Conservation (phyloP, 92 coral and sea anemone species). For the Parazoanthus darwini region DNA sequence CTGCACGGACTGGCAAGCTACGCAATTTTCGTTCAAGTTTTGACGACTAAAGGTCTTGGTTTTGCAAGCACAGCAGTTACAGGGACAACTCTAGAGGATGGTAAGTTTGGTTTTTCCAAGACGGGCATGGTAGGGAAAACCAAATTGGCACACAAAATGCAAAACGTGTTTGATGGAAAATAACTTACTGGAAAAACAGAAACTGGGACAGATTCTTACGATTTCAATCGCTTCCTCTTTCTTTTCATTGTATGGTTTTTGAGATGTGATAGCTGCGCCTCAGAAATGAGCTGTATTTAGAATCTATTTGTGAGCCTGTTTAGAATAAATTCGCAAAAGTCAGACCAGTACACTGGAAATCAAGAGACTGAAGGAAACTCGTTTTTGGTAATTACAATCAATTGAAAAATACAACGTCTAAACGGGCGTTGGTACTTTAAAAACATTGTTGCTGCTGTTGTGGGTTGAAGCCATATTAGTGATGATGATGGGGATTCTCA, state of each 20-base stretch:
- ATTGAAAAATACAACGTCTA: too few relatives aligned
- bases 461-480: neutral
- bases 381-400: neutral
- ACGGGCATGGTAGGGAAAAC: neutral
- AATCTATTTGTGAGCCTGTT: neutral
- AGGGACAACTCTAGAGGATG: conserved; percentile 15
- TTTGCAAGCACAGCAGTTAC: neutral
- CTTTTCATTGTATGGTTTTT: too few relatives aligned
- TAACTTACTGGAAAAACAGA: neutral
- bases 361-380: neutral
- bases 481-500: neutral
- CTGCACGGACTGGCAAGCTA: conserved; percentile 30
- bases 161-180: too few relatives aligned
- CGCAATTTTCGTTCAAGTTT: conserved; percentile 12
- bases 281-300: neutral
- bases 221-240: neutral
- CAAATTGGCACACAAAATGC: neutral
- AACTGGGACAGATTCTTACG: too few relatives aligned
- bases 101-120: neutral
- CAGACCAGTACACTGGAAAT: neutral
- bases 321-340: neutral
- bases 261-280: neutral
- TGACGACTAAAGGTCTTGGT: conserved; percentile 34
- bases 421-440: neutral
- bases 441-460: neutral